phyloP scores from a whole-genome alignment of 2,797 vertebrate species.

The Muraenolepis orangiensis region DNA sequence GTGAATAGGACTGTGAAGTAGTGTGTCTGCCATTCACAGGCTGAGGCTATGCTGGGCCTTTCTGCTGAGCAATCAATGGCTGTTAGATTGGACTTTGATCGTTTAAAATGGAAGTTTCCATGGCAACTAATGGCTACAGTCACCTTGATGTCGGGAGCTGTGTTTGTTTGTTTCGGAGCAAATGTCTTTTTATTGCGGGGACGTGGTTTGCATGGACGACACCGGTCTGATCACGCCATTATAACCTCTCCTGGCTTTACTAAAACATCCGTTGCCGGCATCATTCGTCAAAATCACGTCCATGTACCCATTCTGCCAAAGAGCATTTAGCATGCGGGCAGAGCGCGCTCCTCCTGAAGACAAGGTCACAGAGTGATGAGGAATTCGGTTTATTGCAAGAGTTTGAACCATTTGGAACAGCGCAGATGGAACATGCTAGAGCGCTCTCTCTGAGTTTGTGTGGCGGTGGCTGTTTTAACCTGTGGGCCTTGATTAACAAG shows the following conservation, averaged over 20 bases:
- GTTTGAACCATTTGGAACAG: no score
- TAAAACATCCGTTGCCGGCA: background rate
- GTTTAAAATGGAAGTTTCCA: constrained; percentile 49
- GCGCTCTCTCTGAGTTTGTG: no score
- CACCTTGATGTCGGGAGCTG: constrained; percentile 41
- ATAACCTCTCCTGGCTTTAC: background rate
- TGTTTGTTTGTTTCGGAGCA: constrained; percentile 53
- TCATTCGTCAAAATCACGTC: background rate
- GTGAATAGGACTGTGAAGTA: constrained; percentile 18
- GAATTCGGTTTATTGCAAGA: no score
- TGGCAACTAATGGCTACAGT: constrained; percentile 46
- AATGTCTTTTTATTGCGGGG: constrained; percentile 33
- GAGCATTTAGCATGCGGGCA: background rate
- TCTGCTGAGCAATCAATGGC: constrained; percentile 19
- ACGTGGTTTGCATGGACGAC: background rate
- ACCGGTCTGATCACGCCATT: background rate
- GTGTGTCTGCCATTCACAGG: constrained; percentile 24
- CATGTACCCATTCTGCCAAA: background rate
- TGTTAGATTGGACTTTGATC: constrained; percentile 53
- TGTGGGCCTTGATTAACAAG: no score
- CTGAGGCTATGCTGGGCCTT: constrained; percentile 32
- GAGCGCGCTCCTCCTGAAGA: no score
- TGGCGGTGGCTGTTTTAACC: no score
- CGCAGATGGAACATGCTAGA: no score
- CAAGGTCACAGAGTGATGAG: no score